Percentiles rank a stretch among this genome's conserved stretches.
Evolutionary conservation across 2,888 invertebrate species (phyloP).

Genomic region (Chymomyza caudatula): DNA sequence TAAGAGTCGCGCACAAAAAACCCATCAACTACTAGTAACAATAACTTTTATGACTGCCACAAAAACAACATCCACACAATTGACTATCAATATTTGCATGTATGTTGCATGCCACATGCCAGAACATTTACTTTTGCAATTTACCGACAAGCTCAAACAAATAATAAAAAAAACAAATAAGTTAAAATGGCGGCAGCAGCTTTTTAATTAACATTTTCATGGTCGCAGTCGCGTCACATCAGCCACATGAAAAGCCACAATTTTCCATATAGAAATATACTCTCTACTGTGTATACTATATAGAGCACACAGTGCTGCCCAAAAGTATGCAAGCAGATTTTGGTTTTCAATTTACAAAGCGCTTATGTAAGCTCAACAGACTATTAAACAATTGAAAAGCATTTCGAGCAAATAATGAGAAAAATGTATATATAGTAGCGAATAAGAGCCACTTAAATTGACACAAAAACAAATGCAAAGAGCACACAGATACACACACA

Average conservation of each 20-base stretch:
- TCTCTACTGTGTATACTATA: neutral
- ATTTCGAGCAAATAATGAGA: slow-evolving; percentile 29
- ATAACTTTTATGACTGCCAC: slow-evolving; percentile 21
- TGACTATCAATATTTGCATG: neutral
- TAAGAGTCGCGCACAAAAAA: neutral
- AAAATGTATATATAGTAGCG: neutral
- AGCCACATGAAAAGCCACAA: neutral
- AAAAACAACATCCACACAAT: neutral
- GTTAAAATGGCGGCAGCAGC: slow-evolving; percentile 12
- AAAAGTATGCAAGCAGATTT: slow-evolving; percentile 41
- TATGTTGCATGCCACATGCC: neutral
- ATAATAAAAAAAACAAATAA: slow-evolving; percentile 8
- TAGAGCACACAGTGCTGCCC: slow-evolving; percentile 3
- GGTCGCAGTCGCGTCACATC: slow-evolving; percentile 35
- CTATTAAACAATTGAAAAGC: slow-evolving; percentile 68
- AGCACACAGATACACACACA: neutral
- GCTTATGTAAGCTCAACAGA: slow-evolving; percentile 60
- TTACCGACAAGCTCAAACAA: neutral
- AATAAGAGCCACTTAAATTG: slow-evolving; percentile 25
- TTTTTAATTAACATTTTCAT: slow-evolving; percentile 67
- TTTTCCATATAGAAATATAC: neutral
- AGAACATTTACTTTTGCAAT: neutral
- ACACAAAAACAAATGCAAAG: slow-evolving; percentile 21
- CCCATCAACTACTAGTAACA: neutral
- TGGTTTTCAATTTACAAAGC: slow-evolving; percentile 49